phyloP scores from a whole-genome alignment of 2,113 vertebrate genomes.

The Chelonoidis abingdonii region DNA sequence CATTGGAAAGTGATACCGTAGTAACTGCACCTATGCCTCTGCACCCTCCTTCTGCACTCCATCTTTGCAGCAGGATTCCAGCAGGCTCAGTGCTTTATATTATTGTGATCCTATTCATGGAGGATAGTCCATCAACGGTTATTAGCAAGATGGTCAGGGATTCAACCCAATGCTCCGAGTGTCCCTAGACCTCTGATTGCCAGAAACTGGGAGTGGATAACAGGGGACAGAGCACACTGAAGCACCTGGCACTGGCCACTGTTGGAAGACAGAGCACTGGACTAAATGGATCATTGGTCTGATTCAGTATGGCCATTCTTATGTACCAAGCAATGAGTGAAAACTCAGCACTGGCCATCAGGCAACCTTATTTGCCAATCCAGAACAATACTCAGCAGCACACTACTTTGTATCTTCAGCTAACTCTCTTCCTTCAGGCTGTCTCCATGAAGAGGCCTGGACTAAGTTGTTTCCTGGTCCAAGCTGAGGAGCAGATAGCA shows the following conservation, averaged over 20 bases:
- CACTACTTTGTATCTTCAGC: not conserved
- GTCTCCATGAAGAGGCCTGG: no score
- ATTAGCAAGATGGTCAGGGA: no score
- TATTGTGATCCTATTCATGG: not conserved
- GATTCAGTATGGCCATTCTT: not conserved
- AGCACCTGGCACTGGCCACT: not conserved
- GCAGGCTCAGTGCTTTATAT: not conserved
- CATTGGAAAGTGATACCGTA: not conserved
- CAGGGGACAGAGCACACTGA: not conserved
- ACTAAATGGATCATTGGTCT: not conserved
- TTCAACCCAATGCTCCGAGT: not conserved
- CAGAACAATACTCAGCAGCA: not conserved
- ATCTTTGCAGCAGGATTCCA: not conserved
- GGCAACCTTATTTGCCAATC: not conserved
- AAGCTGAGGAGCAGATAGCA: conserved; percentile 73
- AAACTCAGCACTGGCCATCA: not conserved
- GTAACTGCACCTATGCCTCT: not conserved
- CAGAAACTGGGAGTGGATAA: not conserved
- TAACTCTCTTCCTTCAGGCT: not conserved
- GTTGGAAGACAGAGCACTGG: not conserved
- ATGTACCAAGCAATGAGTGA: not conserved
- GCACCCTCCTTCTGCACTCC: no score
- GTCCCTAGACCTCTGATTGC: not conserved
- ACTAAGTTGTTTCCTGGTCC: conserved; percentile 61
- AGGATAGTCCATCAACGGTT: not conserved